A percentile compares a stretch with the other conserved stretches of the same genome.
phyloP scores from a whole-genome alignment of 1,140 invertebrate genomes.

The Globodera ellingtonae region DNA sequence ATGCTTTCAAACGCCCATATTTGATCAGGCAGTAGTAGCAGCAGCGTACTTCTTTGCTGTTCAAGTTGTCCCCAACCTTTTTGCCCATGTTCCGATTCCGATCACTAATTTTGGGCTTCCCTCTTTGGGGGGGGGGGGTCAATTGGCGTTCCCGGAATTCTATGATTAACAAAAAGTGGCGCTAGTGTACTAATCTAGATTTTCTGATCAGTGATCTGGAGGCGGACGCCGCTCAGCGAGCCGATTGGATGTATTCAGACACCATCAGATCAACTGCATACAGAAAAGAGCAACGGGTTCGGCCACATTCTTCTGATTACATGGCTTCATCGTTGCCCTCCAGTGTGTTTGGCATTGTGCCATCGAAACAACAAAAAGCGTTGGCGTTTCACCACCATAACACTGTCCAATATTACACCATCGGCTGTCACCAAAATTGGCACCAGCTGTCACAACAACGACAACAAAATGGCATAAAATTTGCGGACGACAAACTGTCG shows the following conservation, averaged over 20 bases:
- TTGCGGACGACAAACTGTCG: no score
- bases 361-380: neutral
- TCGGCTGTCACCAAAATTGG: no score
- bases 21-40: no score
- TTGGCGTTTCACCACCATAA: neutral
- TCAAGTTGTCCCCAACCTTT: no score
- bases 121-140: no score
- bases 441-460: neutral
- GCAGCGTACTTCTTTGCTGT: no score
- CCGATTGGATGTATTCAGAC: slow-evolving; percentile 22
- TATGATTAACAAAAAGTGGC: neutral
- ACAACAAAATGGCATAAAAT: neutral
- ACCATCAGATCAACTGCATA: neutral
- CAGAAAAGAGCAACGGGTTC: neutral
- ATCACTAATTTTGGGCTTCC: no score
- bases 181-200: slow-evolving; percentile 22
- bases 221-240: slow-evolving; percentile 1
- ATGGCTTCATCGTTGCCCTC: no score
- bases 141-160: no score
- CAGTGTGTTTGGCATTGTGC: no score
- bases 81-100: no score
- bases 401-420: neutral
- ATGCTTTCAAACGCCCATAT: no score
- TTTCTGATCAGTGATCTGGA: slow-evolving; percentile 21
- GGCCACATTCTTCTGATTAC: neutral